phyloP scores from a whole-genome alignment of 2,888 invertebrate genomes.

The Orchesella flavescens region DNA sequence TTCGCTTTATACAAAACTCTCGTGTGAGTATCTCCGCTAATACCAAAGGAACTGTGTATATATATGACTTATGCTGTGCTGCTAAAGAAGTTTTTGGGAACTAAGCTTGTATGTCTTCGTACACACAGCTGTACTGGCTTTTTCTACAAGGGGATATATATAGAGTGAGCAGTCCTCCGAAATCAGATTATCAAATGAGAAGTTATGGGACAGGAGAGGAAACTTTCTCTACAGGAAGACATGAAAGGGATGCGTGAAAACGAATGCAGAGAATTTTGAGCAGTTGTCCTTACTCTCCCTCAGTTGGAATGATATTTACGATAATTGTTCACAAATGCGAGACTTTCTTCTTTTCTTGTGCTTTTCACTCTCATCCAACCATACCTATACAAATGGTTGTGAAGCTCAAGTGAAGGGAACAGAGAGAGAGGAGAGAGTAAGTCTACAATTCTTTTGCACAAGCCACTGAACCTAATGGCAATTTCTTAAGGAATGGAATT shows the following conservation, averaged over 20 bases:
- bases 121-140: too few relatives aligned
- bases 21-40: too few relatives aligned
- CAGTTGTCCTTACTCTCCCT: constrained; percentile 58
- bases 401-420: neutral
- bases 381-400: neutral
- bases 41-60: too few relatives aligned
- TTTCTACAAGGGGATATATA: too few relatives aligned
- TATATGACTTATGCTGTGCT: too few relatives aligned
- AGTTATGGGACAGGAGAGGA: constrained; percentile 69
- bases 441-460: neutral
- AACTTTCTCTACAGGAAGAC: constrained; percentile 63
- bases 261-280: constrained; percentile 64
- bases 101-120: too few relatives aligned
- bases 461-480: neutral
- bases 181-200: constrained; percentile 72
- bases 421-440: too few relatives aligned
- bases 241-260: constrained; percentile 64
- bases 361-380: neutral
- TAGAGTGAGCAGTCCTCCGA: constrained; percentile 50
- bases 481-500: constrained; percentile 12
- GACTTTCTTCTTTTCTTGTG: constrained; percentile 52
- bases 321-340: constrained; percentile 72
- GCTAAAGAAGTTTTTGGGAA: too few relatives aligned
- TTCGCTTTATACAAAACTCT: too few relatives aligned
- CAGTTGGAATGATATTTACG: constrained; percentile 71